Percentiles rank a stretch among this genome's conserved stretches.
These are phyloP conservation scores for Epicauta chinensis DNA, from an alignment of 1,140 invertebrate genomes.

Conservation along the genomic window DNA sequence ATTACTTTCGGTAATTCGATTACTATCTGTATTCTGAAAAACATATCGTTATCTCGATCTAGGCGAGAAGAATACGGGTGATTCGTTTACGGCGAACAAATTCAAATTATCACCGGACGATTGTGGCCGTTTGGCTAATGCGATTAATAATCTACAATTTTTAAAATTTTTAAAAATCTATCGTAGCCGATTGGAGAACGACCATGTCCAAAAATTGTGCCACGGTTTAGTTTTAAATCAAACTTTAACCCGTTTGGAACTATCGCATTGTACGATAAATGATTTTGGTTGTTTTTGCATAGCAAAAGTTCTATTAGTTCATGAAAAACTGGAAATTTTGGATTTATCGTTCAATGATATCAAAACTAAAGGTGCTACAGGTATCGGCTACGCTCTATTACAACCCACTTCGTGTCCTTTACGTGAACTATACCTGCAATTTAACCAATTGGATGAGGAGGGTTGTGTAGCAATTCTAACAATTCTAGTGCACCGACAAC, in stretches of 20 bases:
- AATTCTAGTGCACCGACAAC: constrained; percentile 24
- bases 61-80: constrained; percentile 32
- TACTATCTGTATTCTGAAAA: not conserved
- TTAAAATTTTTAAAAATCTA: constrained; percentile 35
- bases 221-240: constrained; percentile 33
- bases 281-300: constrained; percentile 40
- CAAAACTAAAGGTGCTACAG: constrained; percentile 28
- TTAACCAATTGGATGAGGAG: constrained; percentile 39
- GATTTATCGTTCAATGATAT: constrained; percentile 39
- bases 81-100: constrained; percentile 34
- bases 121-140: constrained; percentile 31
- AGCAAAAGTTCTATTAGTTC: constrained; percentile 29
- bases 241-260: constrained; percentile 34
- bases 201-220: constrained; percentile 33
- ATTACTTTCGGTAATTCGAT: not conserved
- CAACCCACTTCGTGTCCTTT: constrained; percentile 26
- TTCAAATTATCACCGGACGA: constrained; percentile 35
- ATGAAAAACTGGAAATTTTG: constrained; percentile 30
- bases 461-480: constrained; percentile 38
- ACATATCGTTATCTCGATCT: not conserved
- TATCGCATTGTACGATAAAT: constrained; percentile 38
- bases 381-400: constrained; percentile 29
- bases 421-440: constrained; percentile 33
- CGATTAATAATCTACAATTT: constrained; percentile 28
- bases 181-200: constrained; percentile 31